Evolutionary conservation across 30 jellyfish, hydroid and myxozoan genomes (phyloP).

Genomic region (Aurelia aurita complex sp. Pacific): DNA sequence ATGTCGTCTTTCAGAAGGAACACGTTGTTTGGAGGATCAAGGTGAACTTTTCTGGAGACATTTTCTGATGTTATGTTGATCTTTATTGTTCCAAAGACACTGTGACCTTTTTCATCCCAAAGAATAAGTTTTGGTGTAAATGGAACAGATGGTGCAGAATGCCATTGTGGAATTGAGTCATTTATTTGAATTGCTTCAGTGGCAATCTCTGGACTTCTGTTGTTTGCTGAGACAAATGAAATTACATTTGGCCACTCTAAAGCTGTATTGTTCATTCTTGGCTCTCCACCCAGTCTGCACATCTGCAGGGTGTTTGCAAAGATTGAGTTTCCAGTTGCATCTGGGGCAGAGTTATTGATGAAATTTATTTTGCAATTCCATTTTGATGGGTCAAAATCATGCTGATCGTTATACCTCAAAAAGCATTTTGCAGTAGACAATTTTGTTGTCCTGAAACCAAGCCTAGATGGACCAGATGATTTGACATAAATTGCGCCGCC

Average conservation of each 20-base stretch:
- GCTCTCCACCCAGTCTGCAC: constrained; percentile 70
- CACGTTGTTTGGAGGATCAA: constrained; percentile 65
- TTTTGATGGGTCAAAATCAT: constrained; percentile 30
- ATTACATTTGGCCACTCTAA: constrained; percentile 66
- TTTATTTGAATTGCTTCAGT: constrained; percentile 68
- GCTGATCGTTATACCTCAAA: constrained; percentile 51
- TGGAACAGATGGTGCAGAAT: constrained; percentile 66
- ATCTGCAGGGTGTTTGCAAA: constrained; percentile 75
- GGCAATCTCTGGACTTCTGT: constrained; percentile 64
- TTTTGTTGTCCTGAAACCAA: constrained; percentile 74
- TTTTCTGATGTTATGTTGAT: constrained; percentile 31
- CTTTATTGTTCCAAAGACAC: constrained; percentile 70
- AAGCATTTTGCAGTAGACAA: constrained; percentile 62
- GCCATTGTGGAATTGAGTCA: constrained; percentile 46
- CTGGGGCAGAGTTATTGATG: constrained; percentile 81
- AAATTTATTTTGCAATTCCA: constrained; percentile 68
- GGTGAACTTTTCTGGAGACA: constrained; percentile 33
- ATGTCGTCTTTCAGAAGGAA: constrained; percentile 64
- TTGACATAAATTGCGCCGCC: constrained; percentile 85
- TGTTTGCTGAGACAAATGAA: neutral
- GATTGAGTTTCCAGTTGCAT: constrained; percentile 75
- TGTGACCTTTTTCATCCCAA: constrained; percentile 69
- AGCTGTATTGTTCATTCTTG: constrained; percentile 50
- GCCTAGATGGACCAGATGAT: constrained; percentile 65
- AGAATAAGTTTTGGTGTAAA: constrained; percentile 61